phyloP scores from a whole-genome alignment of 2,797 vertebrate species.

The Chaunax sp. region DNA sequence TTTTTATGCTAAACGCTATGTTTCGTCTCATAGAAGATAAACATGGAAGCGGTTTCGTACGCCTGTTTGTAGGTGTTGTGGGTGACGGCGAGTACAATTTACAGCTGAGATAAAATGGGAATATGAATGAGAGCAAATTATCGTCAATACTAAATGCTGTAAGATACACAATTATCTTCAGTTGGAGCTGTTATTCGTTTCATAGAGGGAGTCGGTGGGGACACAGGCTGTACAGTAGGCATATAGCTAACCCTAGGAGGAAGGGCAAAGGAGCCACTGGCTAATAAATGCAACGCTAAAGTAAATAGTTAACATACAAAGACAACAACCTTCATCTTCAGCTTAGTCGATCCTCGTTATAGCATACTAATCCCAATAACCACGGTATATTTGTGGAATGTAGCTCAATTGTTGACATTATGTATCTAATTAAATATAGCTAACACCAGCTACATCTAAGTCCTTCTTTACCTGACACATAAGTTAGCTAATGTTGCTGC shows the following conservation, averaged over 20 bases:
- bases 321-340: conserved; percentile 4
- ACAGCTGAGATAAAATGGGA: neutral
- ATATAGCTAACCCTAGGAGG: neutral
- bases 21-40: neutral
- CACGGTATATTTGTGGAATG: conserved; percentile 53
- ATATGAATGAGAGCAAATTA: neutral
- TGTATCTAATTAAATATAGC: conserved; percentile 24
- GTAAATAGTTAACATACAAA: conserved; percentile 3
- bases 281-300: conserved; percentile 6
- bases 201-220: neutral
- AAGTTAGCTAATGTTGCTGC: neutral
- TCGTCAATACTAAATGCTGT: neutral
- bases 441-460: neutral
- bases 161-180: neutral
- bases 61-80: conserved; percentile 71
- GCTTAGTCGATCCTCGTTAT: conserved; percentile 30
- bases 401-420: conserved; percentile 9
- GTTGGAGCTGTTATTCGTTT: neutral
- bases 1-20: neutral
- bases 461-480: neutral
- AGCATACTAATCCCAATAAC: conserved; percentile 64
- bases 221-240: too few relatives aligned
- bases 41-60: conserved; percentile 21
- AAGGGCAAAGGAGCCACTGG: neutral
- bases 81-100: conserved; percentile 17